Base-by-base conservation (phyloP, 2,888 invertebrate genomes). In the Trachelus stipa region DNA sequence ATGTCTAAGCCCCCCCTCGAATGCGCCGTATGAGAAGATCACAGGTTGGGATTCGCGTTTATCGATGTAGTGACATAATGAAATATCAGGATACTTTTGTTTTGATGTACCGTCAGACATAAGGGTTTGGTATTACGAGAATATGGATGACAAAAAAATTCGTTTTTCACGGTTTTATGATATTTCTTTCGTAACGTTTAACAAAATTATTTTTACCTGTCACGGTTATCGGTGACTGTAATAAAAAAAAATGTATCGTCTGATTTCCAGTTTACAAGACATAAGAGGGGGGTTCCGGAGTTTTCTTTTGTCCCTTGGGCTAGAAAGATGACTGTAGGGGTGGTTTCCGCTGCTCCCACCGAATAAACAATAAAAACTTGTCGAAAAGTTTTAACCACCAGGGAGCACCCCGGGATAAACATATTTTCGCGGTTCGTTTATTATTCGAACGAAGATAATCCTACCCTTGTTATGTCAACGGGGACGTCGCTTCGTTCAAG, bases 351-450 rank as follows among this genome's bases (percentile, higher is more conserved):
- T 73, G 79, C 85, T 86, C 78, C 80, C 83, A 78, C 76, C 82
- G 86, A 83, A 86, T 85, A 87, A 88, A 88, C 87, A 87, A 86
- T 84, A 84, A 87, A 84, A 85, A 85, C 83, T 85, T 82, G 81
- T 78, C 79, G 79, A 81, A 82, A 84, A 85, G 83, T 86, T 87
- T 79, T 77, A 73, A 56, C 79, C 85, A 73, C 86, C 68, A 68
- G 85, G 85, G 86, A 84, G 74, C 75, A 37, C 35, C 75, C 79
- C 73, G 79, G 82, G 83, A 83, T 83, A 84, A 85, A 83, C 83
- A 84, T 84, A 85, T 88, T 88, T 88, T 89, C 83, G 82, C 87
- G 89, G 89, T 88, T 89, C 88, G 88, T 89, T 89, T 89, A 88
- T 86, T 89, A 89, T 88, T 89, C 88, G 83, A 84, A 82, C 85